Evolutionary conservation across 2,888 invertebrate genomes (phyloP).

Genomic region (Gymnosoma rotundatum): DNA sequence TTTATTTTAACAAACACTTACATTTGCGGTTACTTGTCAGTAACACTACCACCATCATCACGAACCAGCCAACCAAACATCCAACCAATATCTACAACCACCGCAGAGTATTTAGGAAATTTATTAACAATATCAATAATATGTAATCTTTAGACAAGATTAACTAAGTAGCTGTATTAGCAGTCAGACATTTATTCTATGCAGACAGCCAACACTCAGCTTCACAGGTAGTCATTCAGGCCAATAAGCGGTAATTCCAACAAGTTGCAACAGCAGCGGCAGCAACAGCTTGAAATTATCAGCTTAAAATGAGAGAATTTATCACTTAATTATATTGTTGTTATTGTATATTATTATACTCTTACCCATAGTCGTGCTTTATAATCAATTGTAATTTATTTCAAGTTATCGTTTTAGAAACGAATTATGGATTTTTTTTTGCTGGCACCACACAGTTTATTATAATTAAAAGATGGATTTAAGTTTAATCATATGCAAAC

Average conservation of each 20-base stretch:
- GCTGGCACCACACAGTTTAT: neutral
- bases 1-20: slow-evolving; percentile 32
- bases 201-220: slow-evolving; percentile 12
- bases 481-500: neutral
- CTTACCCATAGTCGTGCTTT: slow-evolving; percentile 8
- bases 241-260: slow-evolving; percentile 46
- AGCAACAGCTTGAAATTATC: slow-evolving; percentile 44
- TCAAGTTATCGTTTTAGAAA: slow-evolving; percentile 35
- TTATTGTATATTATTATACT: neutral
- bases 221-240: slow-evolving; percentile 8
- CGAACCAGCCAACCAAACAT: neutral
- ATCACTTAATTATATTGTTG: slow-evolving; percentile 65
- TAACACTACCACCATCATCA: neutral
- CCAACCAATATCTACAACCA: neutral
- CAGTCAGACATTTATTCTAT: slow-evolving; percentile 16
- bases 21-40: slow-evolving; percentile 38
- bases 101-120: slow-evolving; percentile 54
- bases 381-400: slow-evolving; percentile 52
- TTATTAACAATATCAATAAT: slow-evolving; percentile 64
- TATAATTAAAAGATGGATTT: neutral
- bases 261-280: slow-evolving; percentile 19
- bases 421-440: slow-evolving; percentile 27
- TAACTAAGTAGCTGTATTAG: slow-evolving; percentile 55
- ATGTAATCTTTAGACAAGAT: slow-evolving; percentile 63
- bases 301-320: slow-evolving; percentile 52